phyloP scores from a whole-genome alignment of 23 tunicate species.

The Halocynthia aurantium region DNA sequence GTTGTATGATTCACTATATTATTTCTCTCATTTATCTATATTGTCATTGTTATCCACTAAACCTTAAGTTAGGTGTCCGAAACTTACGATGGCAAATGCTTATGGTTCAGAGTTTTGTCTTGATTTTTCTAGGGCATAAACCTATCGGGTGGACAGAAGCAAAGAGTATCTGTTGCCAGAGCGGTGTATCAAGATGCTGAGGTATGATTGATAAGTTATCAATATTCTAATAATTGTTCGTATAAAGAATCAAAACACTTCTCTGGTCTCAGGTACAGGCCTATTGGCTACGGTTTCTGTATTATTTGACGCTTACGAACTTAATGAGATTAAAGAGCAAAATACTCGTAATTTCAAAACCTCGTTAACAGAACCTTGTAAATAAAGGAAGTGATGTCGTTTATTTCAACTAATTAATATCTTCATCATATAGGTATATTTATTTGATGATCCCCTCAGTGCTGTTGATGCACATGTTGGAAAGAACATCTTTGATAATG shows the following conservation, averaged over 20 bases:
- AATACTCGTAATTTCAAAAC: too few species aligned
- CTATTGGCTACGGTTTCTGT: too few species aligned
- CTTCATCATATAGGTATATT: conserved; percentile 13
- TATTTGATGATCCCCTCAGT: conserved; percentile 51
- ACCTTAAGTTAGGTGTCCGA: background rate
- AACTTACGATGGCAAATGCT: background rate
- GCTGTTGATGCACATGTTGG: conserved; percentile 68
- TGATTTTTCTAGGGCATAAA: background rate
- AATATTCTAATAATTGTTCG: too few species aligned
- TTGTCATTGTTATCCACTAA: too few species aligned
- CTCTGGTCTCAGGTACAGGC: too few species aligned
- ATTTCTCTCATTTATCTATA: background rate
- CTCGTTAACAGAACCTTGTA: too few species aligned
- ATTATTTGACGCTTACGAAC: too few species aligned
- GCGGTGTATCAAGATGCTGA: conserved; percentile 10
- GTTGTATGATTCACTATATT: background rate
- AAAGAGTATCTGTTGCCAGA: conserved; percentile 6
- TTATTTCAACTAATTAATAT: too few species aligned
- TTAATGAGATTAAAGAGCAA: too few species aligned
- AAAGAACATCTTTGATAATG: conserved; percentile 38
- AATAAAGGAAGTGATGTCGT: too few species aligned
- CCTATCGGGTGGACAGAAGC: conserved; percentile 8
- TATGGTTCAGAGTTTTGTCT: background rate
- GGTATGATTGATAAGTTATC: too few species aligned
- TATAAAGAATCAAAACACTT: too few species aligned